A percentile compares a stretch with the other conserved stretches of the same genome.
These are phyloP conservation scores for Corydoras sp. DNA, from an alignment of 2,113 vertebrate genomes.

Conservation along the genomic window DNA sequence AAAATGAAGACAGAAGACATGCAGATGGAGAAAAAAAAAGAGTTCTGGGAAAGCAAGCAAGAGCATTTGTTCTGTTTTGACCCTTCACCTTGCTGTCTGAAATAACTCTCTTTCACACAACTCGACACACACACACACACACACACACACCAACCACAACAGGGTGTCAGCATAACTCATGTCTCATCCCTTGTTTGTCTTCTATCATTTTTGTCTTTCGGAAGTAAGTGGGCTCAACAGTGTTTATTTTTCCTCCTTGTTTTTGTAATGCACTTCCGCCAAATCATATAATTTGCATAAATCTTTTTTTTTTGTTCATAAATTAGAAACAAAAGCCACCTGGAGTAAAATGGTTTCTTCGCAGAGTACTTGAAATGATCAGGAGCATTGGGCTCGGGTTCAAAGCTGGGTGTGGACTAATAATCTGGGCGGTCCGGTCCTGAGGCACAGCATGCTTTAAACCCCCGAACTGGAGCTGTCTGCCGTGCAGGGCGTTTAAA, in stretches of 20 bases:
- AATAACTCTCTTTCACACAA: background rate
- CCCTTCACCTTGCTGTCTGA: constrained; percentile 35
- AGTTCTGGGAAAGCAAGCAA: constrained; percentile 17
- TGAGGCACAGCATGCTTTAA: background rate
- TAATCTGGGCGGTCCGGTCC: constrained; percentile 1
- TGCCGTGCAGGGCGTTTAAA: no score
- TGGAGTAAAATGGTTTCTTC: constrained; percentile 1
- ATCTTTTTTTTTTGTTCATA: no score
- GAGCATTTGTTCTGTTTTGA: constrained; percentile 35
- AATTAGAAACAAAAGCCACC: no score
- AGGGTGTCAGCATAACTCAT: background rate
- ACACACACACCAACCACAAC: constrained; percentile 13
- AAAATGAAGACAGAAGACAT: constrained; percentile 8
- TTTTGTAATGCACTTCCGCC: no score
- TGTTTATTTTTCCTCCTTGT: no score
- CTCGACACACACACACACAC: constrained; percentile 5
- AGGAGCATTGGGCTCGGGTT: constrained; percentile 18
- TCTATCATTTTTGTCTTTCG: no score
- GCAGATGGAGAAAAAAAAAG: constrained; percentile 3
- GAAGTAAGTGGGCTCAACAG: no score
- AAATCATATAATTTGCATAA: no score
- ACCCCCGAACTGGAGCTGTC: no score
- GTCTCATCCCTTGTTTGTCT: background rate
- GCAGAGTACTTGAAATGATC: constrained; percentile 2
- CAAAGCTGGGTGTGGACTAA: constrained; percentile 2